Percentiles rank a stretch among this genome's conserved stretches.
Conservation (phyloP, 2,113 vertebrate species). For the Salvelinus namaycush region DNA sequence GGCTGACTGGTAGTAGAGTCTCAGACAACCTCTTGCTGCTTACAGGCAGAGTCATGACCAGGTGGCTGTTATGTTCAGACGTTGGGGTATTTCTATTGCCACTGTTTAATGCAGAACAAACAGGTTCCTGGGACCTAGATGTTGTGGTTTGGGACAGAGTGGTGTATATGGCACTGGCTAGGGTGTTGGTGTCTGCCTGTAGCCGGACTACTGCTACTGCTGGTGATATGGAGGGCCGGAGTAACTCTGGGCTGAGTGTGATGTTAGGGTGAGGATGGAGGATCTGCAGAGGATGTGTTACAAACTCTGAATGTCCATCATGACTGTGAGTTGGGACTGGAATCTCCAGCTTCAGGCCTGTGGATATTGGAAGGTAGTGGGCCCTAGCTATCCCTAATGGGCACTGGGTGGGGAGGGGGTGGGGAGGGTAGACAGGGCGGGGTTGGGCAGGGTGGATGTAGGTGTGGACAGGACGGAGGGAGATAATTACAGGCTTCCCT, state of each 20-base stretch:
- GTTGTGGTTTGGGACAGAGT: conserved; percentile 85
- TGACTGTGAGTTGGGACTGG: conserved; percentile 74
- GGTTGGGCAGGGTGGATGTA: neutral
- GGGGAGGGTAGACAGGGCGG: conserved; percentile 48
- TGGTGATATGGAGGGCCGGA: conserved; percentile 75
- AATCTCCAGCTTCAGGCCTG: conserved; percentile 85
- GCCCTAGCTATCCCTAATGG: conserved; percentile 82
- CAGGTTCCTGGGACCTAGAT: conserved; percentile 74
- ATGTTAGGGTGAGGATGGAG: conserved; percentile 66
- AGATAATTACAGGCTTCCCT: conserved; percentile 20
- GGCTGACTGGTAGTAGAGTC: too few species aligned
- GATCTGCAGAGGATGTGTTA: conserved; percentile 46
- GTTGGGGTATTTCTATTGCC: conserved; percentile 64
- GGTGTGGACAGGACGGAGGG: conserved; percentile 23
- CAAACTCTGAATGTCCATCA: conserved; percentile 35
- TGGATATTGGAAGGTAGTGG: conserved; percentile 83
- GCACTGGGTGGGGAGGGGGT: conserved; percentile 73
- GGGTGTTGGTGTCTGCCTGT: conserved; percentile 83
- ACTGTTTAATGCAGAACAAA: conserved; percentile 69
- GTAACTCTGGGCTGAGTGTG: conserved; percentile 71
- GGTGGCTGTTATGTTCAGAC: conserved; percentile 71
- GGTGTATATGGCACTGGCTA: conserved; percentile 90
- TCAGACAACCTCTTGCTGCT: too few species aligned
- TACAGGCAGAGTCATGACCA: conserved; percentile 50
- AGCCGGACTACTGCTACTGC: conserved; percentile 89